Conservation (phyloP, 1,140 invertebrate genomes). For the Drosophila teissieri region DNA sequence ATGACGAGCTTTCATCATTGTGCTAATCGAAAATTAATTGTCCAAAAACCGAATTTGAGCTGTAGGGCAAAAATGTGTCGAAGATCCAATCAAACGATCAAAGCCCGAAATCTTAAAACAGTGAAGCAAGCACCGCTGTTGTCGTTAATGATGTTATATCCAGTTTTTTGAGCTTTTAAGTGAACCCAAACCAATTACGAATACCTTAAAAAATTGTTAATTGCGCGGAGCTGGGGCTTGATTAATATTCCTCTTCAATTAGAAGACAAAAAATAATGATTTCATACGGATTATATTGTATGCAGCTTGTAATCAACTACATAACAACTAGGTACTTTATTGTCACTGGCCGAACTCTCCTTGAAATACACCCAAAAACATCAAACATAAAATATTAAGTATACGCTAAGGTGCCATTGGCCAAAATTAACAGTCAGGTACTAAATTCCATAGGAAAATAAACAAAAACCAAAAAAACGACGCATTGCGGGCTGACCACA, state of each 20-base stretch:
- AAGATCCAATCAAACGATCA: constrained; percentile 11
- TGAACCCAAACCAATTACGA: constrained; percentile 1
- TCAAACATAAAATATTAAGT: constrained; percentile 5
- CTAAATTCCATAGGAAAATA: constrained; percentile 69
- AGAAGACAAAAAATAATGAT: constrained; percentile 16
- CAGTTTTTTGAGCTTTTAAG: background rate
- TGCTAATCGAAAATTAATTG: constrained; percentile 28
- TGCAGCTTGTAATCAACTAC: constrained; percentile 34
- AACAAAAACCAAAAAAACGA: constrained; percentile 13
- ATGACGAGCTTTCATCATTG: background rate
- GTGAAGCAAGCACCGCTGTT: background rate
- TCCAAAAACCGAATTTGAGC: constrained; percentile 3
- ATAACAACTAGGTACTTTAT: constrained; percentile 26
- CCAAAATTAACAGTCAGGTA: constrained; percentile 67
- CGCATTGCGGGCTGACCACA: constrained; percentile 29
- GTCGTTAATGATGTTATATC: background rate
- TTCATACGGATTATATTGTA: constrained; percentile 22
- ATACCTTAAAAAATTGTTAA: constrained; percentile 26
- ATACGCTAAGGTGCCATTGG: constrained; percentile 28
- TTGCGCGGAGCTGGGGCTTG: constrained; percentile 11
- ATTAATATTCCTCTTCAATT: constrained; percentile 18
- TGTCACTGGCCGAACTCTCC: constrained; percentile 50
- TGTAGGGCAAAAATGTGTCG: background rate
- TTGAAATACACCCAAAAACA: constrained; percentile 34
- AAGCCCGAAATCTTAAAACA: background rate